These are phyloP conservation scores for Magallana angulata DNA, from an alignment of 1,140 invertebrate genomes.

Conservation along the genomic window DNA sequence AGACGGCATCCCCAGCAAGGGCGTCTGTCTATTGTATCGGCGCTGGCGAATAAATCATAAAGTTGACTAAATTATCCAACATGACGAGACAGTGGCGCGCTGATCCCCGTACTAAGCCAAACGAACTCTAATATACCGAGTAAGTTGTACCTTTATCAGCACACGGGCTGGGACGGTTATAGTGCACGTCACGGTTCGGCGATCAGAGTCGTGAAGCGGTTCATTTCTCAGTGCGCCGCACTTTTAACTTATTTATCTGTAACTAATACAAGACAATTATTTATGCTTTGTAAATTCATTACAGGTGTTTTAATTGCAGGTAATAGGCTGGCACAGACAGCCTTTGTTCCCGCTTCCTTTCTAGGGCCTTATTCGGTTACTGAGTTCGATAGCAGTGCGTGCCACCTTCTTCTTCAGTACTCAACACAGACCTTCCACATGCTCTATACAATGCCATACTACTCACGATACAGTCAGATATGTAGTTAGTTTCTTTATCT, in stretches of 20 bases:
- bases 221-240: not conserved
- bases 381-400: too few relatives aligned
- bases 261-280: constrained; percentile 4
- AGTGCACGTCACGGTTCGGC: constrained; percentile 6
- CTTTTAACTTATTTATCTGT: constrained; percentile 20
- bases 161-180: not conserved
- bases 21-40: too few relatives aligned
- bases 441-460: not conserved
- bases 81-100: not conserved
- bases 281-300: constrained; percentile 23
- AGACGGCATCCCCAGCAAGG: not conserved
- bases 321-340: not conserved
- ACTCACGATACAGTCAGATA: not conserved
- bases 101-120: not conserved
- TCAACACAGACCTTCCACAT: not conserved
- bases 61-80: not conserved
- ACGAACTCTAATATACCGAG: not conserved
- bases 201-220: not conserved
- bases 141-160: not conserved
- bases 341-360: not conserved
- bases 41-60: not conserved
- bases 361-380: not conserved
- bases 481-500: not conserved
- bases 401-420: too few relatives aligned
- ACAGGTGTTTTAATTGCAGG: constrained; percentile 7